Percentiles rank a stretch among this genome's conserved stretches.
Conservation (phyloP, 2,113 vertebrate species). For the Gymnobelideus leadbeateri region DNA sequence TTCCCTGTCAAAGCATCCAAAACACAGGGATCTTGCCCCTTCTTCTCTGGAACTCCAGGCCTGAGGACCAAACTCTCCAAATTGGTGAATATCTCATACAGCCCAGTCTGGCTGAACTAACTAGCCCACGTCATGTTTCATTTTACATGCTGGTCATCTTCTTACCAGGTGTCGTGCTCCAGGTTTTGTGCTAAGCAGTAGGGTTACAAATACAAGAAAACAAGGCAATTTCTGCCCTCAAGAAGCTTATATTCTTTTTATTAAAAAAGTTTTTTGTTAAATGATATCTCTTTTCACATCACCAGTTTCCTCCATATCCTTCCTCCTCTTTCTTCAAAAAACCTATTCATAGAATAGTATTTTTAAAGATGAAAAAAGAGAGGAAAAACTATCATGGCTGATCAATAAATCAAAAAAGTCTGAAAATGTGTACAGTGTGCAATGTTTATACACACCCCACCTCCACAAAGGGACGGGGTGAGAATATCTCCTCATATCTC, state of each 20-base stretch:
- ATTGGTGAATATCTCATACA: not conserved
- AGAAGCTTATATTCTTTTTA: not conserved
- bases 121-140: not conserved
- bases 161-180: not conserved
- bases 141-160: not conserved
- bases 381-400: not conserved
- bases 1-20: not conserved
- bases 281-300: not conserved
- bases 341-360: not conserved
- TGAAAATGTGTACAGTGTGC: too few species aligned
- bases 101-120: not conserved
- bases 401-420: not conserved
- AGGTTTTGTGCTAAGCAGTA: not conserved
- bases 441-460: too few species aligned
- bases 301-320: not conserved
- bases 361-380: not conserved
- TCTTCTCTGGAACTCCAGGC: not conserved
- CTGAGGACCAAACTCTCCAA: not conserved
- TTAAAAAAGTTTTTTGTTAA: too few species aligned
- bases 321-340: not conserved
- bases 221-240: not conserved
- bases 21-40: not conserved
- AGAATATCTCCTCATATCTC: too few species aligned
- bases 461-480: too few species aligned
- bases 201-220: not conserved